These are phyloP conservation scores for Bombus affinis DNA, from an alignment of 1,140 invertebrate genomes.

Conservation along the genomic window DNA sequence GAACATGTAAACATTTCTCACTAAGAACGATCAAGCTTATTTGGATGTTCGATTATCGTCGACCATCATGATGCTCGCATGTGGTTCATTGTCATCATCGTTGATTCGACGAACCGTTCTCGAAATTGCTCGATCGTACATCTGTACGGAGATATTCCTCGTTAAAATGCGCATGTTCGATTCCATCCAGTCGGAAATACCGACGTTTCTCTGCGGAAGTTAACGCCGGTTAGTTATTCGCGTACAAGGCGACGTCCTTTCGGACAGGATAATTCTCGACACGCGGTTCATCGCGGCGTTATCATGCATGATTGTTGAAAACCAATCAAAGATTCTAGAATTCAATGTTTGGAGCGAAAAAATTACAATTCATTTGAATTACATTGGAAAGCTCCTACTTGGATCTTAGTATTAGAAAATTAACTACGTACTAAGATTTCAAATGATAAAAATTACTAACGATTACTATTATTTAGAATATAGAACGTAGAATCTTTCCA, in stretches of 20 bases:
- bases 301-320: not conserved
- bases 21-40: not conserved
- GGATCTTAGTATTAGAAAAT: too few species aligned
- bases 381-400: not conserved
- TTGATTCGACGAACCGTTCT: not conserved
- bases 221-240: conserved; percentile 48
- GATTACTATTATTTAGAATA: not conserved
- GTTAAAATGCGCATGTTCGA: conserved; percentile 52
- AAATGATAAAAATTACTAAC: too few species aligned
- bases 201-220: conserved; percentile 45
- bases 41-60: not conserved
- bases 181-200: conserved; percentile 55
- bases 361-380: not conserved
- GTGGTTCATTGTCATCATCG: not conserved
- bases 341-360: not conserved
- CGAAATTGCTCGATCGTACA: not conserved
- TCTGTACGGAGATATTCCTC: not conserved
- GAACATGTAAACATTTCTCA: conserved; percentile 51
- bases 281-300: conserved; percentile 43
- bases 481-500: not conserved
- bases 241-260: conserved; percentile 54
- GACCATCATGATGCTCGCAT: not conserved
- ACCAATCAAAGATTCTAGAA: not conserved
- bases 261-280: conserved; percentile 50
- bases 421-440: too few species aligned